Conservation (phyloP, 2,888 invertebrate species). For the Emmelina monodactyla region DNA sequence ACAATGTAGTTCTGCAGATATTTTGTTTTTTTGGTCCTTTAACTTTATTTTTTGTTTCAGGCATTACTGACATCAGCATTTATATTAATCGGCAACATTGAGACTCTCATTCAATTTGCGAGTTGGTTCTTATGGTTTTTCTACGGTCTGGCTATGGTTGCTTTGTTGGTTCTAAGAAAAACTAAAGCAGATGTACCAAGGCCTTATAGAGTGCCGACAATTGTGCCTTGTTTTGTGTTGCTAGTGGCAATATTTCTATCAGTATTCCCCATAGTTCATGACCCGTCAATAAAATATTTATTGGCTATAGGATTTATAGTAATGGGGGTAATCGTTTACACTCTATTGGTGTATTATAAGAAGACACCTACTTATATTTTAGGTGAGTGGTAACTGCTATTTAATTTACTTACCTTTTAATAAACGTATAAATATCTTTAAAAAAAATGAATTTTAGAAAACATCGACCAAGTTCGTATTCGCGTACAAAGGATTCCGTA, state of each 20-base stretch:
- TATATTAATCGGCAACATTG: constrained; percentile 77
- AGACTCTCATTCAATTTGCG: constrained; percentile 81
- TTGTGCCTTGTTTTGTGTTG: constrained; percentile 77
- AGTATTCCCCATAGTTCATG: constrained; percentile 75
- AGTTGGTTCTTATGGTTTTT: constrained; percentile 90
- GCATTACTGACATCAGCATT: constrained; percentile 74
- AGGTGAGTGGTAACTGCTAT: constrained; percentile 72
- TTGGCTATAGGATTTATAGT: constrained; percentile 77
- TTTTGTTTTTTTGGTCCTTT: not conserved
- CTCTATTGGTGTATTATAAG: constrained; percentile 77
- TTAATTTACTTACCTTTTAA: too few relatives aligned
- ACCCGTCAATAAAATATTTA: constrained; percentile 79
- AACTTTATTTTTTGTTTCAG: constrained; percentile 39
- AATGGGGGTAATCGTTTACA: constrained; percentile 74
- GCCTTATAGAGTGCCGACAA: constrained; percentile 77
- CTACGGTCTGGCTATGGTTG: constrained; percentile 83
- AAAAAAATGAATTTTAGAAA: too few relatives aligned
- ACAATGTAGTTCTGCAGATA: not conserved
- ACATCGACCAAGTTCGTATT: too few relatives aligned
- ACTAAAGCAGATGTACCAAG: constrained; percentile 73
- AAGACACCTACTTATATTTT: constrained; percentile 66
- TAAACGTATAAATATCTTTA: too few relatives aligned
- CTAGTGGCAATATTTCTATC: constrained; percentile 76
- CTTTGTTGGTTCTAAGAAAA: constrained; percentile 75
- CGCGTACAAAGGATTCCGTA: too few relatives aligned